phyloP scores from a whole-genome alignment of 64 coral and sea anemone species.

The Actinia equina region DNA sequence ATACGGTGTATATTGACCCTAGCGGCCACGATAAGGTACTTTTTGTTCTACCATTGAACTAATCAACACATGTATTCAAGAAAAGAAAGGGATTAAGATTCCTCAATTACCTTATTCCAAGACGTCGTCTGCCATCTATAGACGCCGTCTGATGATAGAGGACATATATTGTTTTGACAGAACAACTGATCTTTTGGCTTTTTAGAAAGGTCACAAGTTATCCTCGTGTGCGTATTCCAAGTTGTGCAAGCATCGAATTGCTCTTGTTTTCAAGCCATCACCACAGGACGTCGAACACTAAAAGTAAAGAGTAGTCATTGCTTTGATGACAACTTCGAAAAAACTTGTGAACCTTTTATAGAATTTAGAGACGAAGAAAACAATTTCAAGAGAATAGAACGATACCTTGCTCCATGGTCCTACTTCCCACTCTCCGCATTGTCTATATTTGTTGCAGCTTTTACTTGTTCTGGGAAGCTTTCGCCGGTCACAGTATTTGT shows the following conservation, averaged over 20 bases:
- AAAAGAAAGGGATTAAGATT: neutral
- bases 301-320: neutral
- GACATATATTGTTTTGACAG: constrained; percentile 28
- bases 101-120: constrained; percentile 41
- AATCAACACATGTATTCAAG: neutral
- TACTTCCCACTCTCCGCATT: constrained; percentile 68
- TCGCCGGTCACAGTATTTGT: constrained; percentile 22
- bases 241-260: constrained; percentile 35
- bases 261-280: constrained; percentile 37
- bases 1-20: too few species aligned
- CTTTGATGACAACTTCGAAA: neutral
- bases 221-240: constrained; percentile 29
- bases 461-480: constrained; percentile 9
- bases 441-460: constrained; percentile 31
- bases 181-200: constrained; percentile 22
- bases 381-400: too few species aligned
- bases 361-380: too few species aligned
- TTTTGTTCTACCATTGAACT: too few species aligned
- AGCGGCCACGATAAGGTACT: too few species aligned
- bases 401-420: constrained; percentile 58
- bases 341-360: too few species aligned
- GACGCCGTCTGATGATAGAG: neutral
- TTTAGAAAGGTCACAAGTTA: constrained; percentile 47
- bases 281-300: constrained; percentile 77
- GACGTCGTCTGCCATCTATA: constrained; percentile 28